Percentiles rank a stretch among this genome's conserved stretches.
These are phyloP conservation scores for Drosophila infuscata DNA, from an alignment of 2,888 invertebrate species.

Conservation along the genomic window DNA sequence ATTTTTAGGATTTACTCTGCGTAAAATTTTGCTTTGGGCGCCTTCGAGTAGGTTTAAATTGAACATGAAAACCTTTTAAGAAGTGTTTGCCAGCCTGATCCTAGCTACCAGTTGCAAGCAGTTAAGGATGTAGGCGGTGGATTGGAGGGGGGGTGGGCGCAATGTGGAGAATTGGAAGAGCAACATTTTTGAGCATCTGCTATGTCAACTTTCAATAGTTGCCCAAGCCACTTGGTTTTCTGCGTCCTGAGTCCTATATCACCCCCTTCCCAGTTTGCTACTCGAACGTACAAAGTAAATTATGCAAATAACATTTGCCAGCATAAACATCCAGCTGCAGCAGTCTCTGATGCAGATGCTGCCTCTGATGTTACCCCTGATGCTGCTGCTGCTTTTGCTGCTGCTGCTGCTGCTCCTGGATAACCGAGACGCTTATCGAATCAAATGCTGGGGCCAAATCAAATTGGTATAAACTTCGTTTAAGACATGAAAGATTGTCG, in stretches of 20 bases:
- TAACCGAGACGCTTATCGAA: slow-evolving; percentile 74
- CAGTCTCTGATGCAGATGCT: slow-evolving; percentile 15
- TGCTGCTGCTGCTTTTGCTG: neutral
- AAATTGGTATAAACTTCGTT: slow-evolving; percentile 77
- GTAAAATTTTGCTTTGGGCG: slow-evolving; percentile 1
- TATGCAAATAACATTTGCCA: slow-evolving; percentile 80
- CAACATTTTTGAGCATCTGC: slow-evolving; percentile 42
- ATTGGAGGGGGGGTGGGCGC: neutral
- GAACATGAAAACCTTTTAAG: slow-evolving; percentile 38
- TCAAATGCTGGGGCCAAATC: slow-evolving; percentile 74
- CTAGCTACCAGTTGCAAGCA: slow-evolving; percentile 17
- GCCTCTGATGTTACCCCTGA: slow-evolving; percentile 13
- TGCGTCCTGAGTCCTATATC: neutral
- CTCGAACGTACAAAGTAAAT: slow-evolving; percentile 72
- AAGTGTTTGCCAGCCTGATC: slow-evolving; percentile 37
- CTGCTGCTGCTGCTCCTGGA: slow-evolving; percentile 10
- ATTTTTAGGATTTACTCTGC: slow-evolving; percentile 11
- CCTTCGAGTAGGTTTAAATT: slow-evolving; percentile 16
- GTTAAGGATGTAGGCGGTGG: neutral
- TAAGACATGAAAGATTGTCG: slow-evolving; percentile 78
- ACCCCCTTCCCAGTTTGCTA: slow-evolving; percentile 16
- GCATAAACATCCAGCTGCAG: slow-evolving; percentile 69
- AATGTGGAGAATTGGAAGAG: neutral
- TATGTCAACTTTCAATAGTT: slow-evolving; percentile 47
- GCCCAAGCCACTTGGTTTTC: slow-evolving; percentile 43